Conservation (phyloP, 2,113 vertebrate genomes). For the Megaleporinus macrocephalus region DNA sequence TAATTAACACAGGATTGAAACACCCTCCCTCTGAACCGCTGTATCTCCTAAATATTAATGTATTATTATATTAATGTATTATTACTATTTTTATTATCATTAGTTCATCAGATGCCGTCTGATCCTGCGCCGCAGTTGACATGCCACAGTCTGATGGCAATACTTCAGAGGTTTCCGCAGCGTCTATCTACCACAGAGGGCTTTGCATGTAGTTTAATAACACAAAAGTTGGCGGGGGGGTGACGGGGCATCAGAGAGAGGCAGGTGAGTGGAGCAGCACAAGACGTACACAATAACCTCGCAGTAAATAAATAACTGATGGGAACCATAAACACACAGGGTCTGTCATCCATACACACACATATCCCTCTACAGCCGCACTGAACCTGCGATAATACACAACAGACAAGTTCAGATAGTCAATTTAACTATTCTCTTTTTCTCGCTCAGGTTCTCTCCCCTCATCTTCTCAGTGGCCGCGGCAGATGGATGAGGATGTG, state of each 20-base stretch:
- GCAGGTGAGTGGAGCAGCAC: slow-evolving; percentile 54
- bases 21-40: neutral
- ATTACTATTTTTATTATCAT: neutral
- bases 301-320: slow-evolving; percentile 51
- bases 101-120: slow-evolving; percentile 23
- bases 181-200: slow-evolving; percentile 64
- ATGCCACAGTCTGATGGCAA: slow-evolving; percentile 47
- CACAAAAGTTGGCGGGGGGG: neutral
- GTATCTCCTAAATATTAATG: neutral
- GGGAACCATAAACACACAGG: slow-evolving; percentile 27
- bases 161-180: slow-evolving; percentile 66
- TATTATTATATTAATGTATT: neutral
- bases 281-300: slow-evolving; percentile 52
- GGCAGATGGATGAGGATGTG: slow-evolving; percentile 10
- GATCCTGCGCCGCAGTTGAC: neutral
- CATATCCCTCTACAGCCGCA: neutral
- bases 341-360: slow-evolving; percentile 16
- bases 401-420: neutral
- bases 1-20: neutral
- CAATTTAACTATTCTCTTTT: neutral
- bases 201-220: neutral
- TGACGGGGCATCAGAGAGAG: neutral
- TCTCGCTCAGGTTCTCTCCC: neutral
- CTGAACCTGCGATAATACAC: neutral
- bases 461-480: neutral